Evolutionary conservation across 1,140 invertebrate species (phyloP).

Genomic region (Ostrea edulis): DNA sequence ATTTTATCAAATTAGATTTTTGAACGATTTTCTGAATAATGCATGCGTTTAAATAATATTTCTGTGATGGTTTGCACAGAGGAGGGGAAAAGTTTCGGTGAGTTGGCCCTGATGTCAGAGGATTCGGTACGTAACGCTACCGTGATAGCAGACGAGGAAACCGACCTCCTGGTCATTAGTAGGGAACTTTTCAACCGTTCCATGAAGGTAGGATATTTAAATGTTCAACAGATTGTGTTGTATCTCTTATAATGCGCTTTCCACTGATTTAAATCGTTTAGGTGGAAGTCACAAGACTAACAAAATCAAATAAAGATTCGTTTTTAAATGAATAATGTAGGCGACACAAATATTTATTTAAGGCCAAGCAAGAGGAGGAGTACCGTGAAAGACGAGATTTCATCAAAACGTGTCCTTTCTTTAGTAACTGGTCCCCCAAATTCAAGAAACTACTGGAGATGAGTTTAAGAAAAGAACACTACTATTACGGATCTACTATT

Average conservation of each 20-base stretch:
- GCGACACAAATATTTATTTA: constrained; percentile 17
- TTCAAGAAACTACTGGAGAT: constrained; percentile 74
- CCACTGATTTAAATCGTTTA: not conserved
- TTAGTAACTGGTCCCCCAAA: constrained; percentile 70
- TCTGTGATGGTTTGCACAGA: constrained; percentile 61
- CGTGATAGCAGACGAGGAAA: constrained; percentile 73
- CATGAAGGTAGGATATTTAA: constrained; percentile 68
- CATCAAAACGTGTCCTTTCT: constrained; percentile 68
- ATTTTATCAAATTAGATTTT: no score
- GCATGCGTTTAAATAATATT: not conserved
- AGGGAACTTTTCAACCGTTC: constrained; percentile 74
- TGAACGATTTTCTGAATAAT: no score
- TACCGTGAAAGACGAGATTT: constrained; percentile 72
- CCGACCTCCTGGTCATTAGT: constrained; percentile 74
- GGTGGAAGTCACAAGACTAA: no score
- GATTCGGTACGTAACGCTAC: constrained; percentile 74
- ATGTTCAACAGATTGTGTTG: not conserved
- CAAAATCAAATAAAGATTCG: no score
- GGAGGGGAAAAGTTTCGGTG: constrained; percentile 75
- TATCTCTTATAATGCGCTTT: not conserved
- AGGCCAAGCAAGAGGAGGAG: constrained; percentile 74
- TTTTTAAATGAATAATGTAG: no score
- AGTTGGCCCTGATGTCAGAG: constrained; percentile 75
- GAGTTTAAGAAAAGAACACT: constrained; percentile 73
- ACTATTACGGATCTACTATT: constrained; percentile 71